Percentiles rank a stretch among this genome's conserved stretches.
These are phyloP conservation scores for Drosophila sturtevanti DNA, from an alignment of 1,140 invertebrate genomes.

Conservation along the genomic window DNA sequence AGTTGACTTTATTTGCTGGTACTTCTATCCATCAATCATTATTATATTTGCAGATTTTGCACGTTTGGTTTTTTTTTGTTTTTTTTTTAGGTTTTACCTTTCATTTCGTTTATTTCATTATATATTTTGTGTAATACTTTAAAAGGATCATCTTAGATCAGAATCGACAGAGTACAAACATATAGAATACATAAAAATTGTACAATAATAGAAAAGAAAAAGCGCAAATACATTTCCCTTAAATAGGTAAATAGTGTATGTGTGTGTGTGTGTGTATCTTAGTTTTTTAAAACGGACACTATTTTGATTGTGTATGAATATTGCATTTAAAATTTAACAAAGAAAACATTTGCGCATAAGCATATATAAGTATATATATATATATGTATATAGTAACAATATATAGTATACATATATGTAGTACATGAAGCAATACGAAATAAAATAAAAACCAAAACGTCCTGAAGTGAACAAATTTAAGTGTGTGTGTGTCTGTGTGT, in stretches of 20 bases:
- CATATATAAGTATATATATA: neutral
- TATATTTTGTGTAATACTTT: conserved; percentile 71
- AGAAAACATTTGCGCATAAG: neutral
- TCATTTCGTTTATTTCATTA: conserved; percentile 36
- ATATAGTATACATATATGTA: neutral
- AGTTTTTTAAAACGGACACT: neutral
- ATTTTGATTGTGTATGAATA: conserved; percentile 12
- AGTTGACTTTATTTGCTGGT: conserved; percentile 65
- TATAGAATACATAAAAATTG: conserved; percentile 16
- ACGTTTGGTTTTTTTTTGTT: conserved; percentile 32
- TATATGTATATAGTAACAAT: neutral
- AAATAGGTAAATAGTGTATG: conserved; percentile 63
- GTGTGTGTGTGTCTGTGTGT: too few relatives aligned
- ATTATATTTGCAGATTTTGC: too few relatives aligned
- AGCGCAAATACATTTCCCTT: neutral
- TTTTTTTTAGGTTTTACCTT: conserved; percentile 19
- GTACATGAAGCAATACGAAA: neutral
- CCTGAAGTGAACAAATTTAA: too few relatives aligned
- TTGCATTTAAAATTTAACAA: conserved; percentile 45
- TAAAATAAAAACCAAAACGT: neutral
- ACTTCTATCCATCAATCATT: too few relatives aligned
- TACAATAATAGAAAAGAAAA: conserved; percentile 17
- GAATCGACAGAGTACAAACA: conserved; percentile 4
- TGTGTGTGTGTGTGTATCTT: conserved; percentile 32
- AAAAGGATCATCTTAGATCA: conserved; percentile 67